A percentile compares a stretch with the other conserved stretches of the same genome.
Conservation (phyloP, 2,113 vertebrate genomes). For the Scomber scombrus region DNA sequence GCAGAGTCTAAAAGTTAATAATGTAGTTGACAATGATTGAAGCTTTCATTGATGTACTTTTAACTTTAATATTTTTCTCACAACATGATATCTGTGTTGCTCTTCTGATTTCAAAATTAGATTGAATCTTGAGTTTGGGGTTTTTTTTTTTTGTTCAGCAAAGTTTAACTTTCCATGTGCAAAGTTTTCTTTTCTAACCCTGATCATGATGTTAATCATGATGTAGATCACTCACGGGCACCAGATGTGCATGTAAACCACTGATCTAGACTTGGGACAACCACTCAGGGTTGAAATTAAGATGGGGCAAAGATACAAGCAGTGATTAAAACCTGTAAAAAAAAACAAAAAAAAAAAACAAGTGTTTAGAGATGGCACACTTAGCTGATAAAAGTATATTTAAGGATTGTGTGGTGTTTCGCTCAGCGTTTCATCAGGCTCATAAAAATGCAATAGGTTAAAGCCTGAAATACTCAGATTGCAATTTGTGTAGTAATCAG, state of each 20-base stretch:
- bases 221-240: neutral
- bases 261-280: neutral
- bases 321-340: neutral
- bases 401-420: neutral
- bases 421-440: slow-evolving; percentile 19
- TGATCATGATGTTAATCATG: neutral
- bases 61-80: neutral
- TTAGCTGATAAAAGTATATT: neutral
- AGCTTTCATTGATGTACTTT: neutral
- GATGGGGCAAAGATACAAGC: neutral
- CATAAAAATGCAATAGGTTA: slow-evolving; percentile 11
- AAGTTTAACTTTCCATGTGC: neutral
- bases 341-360: neutral
- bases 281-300: neutral
- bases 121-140: neutral
- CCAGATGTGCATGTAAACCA: neutral
- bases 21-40: neutral
- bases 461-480: slow-evolving; percentile 32
- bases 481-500: slow-evolving; percentile 34
- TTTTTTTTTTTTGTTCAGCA: neutral
- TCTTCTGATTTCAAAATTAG: neutral
- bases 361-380: slow-evolving; percentile 5
- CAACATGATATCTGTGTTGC: neutral
- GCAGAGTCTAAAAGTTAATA: neutral
- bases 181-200: neutral